These are phyloP conservation scores for Eubasilissa splendida DNA, from an alignment of 2,888 invertebrate genomes.

Conservation along the genomic window DNA sequence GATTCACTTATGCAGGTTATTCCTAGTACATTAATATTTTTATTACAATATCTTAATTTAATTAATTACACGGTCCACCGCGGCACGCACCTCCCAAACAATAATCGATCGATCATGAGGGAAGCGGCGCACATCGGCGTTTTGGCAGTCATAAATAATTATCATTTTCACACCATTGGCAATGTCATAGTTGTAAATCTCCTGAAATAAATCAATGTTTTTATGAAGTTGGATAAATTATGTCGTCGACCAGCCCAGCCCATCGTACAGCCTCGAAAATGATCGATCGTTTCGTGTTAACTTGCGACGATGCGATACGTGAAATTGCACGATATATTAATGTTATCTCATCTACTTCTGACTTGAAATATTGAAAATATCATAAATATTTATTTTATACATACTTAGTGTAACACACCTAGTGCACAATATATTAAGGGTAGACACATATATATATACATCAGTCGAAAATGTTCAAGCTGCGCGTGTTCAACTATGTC, in stretches of 20 bases:
- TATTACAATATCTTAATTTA: too few relatives aligned
- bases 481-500: too few relatives aligned
- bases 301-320: not conserved
- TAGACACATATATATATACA: too few relatives aligned
- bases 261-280: conserved; percentile 26
- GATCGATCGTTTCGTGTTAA: conserved; percentile 49
- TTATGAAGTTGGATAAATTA: conserved; percentile 37
- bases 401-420: too few relatives aligned
- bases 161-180: conserved; percentile 40
- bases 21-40: too few relatives aligned
- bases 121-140: not conserved
- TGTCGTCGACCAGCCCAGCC: conserved; percentile 28
- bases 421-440: too few relatives aligned
- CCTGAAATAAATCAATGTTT: conserved; percentile 45
- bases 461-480: too few relatives aligned
- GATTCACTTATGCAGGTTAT: too few relatives aligned
- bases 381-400: too few relatives aligned
- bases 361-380: too few relatives aligned
- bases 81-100: not conserved
- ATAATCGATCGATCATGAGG: conserved; percentile 5
- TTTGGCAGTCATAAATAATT: conserved; percentile 40
- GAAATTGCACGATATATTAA: not conserved
- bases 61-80: too few relatives aligned
- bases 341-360: too few relatives aligned
- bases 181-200: conserved; percentile 44